Conservation (phyloP, 2,888 invertebrate genomes). For the Bombylius major region DNA sequence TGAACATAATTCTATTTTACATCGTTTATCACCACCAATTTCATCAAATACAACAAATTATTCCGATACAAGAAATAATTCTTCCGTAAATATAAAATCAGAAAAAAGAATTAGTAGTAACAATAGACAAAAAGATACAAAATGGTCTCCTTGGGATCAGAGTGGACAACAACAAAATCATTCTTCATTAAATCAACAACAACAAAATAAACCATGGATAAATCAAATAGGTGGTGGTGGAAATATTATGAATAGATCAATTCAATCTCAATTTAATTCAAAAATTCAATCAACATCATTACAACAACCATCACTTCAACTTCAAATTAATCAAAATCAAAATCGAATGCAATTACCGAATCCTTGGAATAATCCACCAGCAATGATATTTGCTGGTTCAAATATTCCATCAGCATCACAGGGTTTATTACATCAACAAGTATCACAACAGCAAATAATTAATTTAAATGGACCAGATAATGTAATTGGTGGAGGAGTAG, state of each 20-base stretch:
- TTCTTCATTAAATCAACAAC: neutral
- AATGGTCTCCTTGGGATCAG: conserved; percentile 12
- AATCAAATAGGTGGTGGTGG: neutral
- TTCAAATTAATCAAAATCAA: neutral
- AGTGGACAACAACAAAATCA: neutral
- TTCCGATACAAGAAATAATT: neutral
- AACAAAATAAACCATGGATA: conserved; percentile 1
- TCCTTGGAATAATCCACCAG: conserved; percentile 17
- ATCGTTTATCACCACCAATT: conserved; percentile 7
- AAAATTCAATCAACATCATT: conserved; percentile 12
- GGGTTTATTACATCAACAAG: neutral
- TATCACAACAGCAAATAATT: neutral
- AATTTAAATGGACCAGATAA: neutral
- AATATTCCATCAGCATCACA: conserved; percentile 2
- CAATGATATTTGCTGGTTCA: conserved; percentile 10
- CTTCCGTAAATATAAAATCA: neutral
- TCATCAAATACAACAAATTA: neutral
- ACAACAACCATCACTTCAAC: conserved; percentile 7
- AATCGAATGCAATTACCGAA: conserved; percentile 11
- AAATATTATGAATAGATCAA: neutral
- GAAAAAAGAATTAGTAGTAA: neutral
- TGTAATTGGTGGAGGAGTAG: neutral
- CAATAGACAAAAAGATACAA: conserved; percentile 4
- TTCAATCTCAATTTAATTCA: conserved; percentile 2
- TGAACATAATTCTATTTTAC: conserved; percentile 12